Evolutionary conservation across 2,888 invertebrate species (phyloP), one percentile per base, ranked within the genome.

Genomic region (Eupithecia centaureata): DNA sequence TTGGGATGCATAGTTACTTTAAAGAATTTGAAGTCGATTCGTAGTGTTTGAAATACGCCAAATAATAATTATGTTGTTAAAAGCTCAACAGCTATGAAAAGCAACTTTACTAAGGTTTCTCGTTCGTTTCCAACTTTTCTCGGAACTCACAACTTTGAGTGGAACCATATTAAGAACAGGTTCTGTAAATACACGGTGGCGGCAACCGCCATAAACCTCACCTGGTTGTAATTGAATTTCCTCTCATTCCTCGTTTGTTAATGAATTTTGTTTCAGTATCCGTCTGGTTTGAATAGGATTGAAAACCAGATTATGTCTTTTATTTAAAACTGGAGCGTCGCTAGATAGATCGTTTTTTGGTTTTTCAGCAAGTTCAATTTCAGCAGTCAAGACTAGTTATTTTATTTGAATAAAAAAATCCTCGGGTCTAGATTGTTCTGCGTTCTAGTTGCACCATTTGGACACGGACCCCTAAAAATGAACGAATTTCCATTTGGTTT

Each of bases 161-260:
- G 42, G 3, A 42, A 42, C 42, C 42, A 18, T 66, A 28, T 33
- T 60, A 63, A 56, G 42, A 63, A 61, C 61, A 64, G 56, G 61
- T 35, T 52, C 52, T 58, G 38, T 63, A 28, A 72, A 71, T 78
- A 63, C 32, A 8, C 7, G n/a, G 56, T 38, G 60, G 51, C 52
- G 30, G 56, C 33, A 60, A 67, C 52, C 58, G 60, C 65, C 68
- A 61, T 68, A 65, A 59, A 62, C 28, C 25, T 38, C 74, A 74
- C 73, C 70, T 73, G 74, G 71, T 57, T 68, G 64, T 67, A 68
- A 74, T 74, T 74, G 70, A 68, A 71, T 73, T 74, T 67, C 63
- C 66, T 64, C 61, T 65, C 64, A 63, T 25, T 63, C 61, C 56
- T 59, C 61, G 42, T 25, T 33, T 27, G 35, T 54, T 65, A 73